A percentile compares a stretch with the other conserved stretches of the same genome.
Conservation (phyloP, 2,113 vertebrate genomes). For the Oxygymnocypris stewartii region DNA sequence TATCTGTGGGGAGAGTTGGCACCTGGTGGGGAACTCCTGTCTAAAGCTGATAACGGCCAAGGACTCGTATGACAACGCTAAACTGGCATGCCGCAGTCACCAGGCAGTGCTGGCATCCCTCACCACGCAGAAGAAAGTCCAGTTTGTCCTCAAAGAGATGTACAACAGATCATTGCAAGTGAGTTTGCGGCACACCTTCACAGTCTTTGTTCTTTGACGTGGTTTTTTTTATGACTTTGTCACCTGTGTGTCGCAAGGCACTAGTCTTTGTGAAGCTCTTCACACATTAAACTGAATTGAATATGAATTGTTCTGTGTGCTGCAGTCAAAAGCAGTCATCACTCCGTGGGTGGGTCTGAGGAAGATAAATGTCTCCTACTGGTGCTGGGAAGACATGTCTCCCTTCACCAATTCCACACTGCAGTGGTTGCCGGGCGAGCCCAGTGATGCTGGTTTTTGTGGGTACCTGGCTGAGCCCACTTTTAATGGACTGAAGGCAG, state of each 20-base stretch:
- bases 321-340: constrained; percentile 80
- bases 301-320: constrained; percentile 15
- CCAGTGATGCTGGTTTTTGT: constrained; percentile 94
- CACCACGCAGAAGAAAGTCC: constrained; percentile 91
- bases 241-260: background rate
- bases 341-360: constrained; percentile 96
- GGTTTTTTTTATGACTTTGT: background rate
- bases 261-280: background rate
- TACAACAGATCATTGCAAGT: constrained; percentile 86
- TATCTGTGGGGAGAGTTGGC: constrained; percentile 92
- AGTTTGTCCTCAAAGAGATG: constrained; percentile 94
- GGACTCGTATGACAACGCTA: constrained; percentile 93
- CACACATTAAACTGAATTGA: background rate
- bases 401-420: constrained; percentile 92
- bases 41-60: constrained; percentile 88
- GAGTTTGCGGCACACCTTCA: constrained; percentile 60
- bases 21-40: constrained; percentile 93
- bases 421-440: constrained; percentile 89
- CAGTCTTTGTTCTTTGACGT: background rate
- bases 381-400: constrained; percentile 99
- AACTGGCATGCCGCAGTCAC: constrained; percentile 86
- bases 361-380: constrained; percentile 96
- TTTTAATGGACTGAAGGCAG: constrained; percentile 84
- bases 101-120: constrained; percentile 91
- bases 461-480: constrained; percentile 89